Conservation (phyloP, 2,888 invertebrate species). For the Rhingia campestris region DNA sequence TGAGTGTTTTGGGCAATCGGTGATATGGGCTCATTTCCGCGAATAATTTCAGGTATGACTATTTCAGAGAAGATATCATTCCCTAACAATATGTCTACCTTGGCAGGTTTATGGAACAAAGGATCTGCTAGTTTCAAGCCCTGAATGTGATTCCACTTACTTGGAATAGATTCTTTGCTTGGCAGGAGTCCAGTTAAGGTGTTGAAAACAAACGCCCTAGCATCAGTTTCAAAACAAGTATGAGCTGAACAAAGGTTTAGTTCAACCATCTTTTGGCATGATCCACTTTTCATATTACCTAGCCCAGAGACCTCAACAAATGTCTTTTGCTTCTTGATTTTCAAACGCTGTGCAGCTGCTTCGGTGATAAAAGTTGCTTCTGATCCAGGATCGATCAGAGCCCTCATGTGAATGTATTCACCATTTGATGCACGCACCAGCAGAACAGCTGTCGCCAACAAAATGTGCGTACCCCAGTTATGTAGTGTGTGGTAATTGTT, state of each 20-base stretch:
- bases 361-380: slow-evolving; percentile 28
- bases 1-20: slow-evolving; percentile 42
- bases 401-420: not conserved
- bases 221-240: not conserved
- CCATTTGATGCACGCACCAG: not conserved
- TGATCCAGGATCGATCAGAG: slow-evolving; percentile 6
- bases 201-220: slow-evolving; percentile 6
- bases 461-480: not conserved
- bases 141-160: slow-evolving; percentile 17
- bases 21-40: not conserved
- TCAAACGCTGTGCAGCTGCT: slow-evolving; percentile 11
- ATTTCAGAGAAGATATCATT: slow-evolving; percentile 16
- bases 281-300: slow-evolving; percentile 4
- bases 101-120: not conserved
- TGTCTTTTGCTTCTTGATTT: not conserved
- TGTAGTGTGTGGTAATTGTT: not conserved
- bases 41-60: slow-evolving; percentile 15
- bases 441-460: slow-evolving; percentile 11
- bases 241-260: slow-evolving; percentile 1
- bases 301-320: slow-evolving; percentile 1
- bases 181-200: slow-evolving; percentile 7
- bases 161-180: not conserved
- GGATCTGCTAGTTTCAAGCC: slow-evolving; percentile 24
- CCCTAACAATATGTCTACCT: slow-evolving; percentile 26
- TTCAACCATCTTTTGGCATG: slow-evolving; percentile 3